Conservation (phyloP, 2,797 vertebrate species). For the Petrocephalus sullivani region DNA sequence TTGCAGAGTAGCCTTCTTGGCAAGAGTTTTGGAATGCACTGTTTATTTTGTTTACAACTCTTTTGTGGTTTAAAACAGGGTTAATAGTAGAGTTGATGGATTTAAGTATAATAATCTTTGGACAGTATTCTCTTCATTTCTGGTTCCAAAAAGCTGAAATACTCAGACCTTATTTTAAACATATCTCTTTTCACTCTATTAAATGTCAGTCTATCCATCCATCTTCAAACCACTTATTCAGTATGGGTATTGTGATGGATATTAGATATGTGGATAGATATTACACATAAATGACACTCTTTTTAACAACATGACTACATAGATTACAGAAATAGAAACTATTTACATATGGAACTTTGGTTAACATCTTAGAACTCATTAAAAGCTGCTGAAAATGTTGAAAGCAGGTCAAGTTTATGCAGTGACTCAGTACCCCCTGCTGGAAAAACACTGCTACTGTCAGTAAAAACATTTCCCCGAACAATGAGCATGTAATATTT, state of each 20-base stretch:
- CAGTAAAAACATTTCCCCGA: neutral
- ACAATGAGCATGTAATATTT: neutral
- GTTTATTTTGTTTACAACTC: neutral
- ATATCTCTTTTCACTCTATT: neutral
- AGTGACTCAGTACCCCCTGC: neutral
- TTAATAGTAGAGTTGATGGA: neutral
- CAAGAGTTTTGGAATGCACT: neutral
- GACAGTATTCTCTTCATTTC: neutral
- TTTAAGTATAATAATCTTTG: neutral
- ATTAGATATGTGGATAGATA: neutral
- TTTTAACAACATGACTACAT: neutral
- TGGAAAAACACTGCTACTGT: neutral
- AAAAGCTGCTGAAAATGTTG: neutral
- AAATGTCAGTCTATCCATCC: neutral
- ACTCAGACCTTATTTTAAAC: neutral
- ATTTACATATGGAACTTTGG: neutral
- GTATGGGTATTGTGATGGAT: neutral
- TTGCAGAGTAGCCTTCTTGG: neutral
- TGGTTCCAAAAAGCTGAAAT: neutral
- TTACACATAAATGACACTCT: neutral
- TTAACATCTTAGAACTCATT: neutral
- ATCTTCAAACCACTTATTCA: neutral
- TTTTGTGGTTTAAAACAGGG: neutral
- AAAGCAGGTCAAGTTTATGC: neutral
- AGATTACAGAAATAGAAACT: neutral